These are phyloP conservation scores for Odontomyia ornata DNA, from an alignment of 2,888 invertebrate species.

Conservation along the genomic window DNA sequence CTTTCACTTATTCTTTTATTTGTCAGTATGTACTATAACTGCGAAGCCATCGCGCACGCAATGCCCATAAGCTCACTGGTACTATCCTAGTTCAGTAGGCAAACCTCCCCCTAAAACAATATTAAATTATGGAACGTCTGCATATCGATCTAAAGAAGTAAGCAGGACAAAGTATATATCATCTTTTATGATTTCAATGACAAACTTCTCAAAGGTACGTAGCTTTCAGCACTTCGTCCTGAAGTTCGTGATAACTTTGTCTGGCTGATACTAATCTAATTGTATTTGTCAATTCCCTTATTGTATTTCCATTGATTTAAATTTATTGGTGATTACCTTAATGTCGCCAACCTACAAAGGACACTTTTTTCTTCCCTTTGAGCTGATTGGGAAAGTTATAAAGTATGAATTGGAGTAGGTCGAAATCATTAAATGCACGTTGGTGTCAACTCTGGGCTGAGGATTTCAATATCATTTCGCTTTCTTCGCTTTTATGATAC, in stretches of 20 bases:
- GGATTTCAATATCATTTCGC: too few species aligned
- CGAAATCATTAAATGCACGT: too few species aligned
- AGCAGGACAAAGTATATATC: background rate
- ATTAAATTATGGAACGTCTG: background rate
- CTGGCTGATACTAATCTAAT: background rate
- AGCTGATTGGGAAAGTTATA: too few species aligned
- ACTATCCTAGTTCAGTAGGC: too few species aligned
- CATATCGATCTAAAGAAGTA: constrained; percentile 13
- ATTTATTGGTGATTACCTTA: background rate
- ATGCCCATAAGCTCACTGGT: too few species aligned
- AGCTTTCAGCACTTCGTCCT: background rate
- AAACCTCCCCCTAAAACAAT: background rate
- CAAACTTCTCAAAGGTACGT: background rate
- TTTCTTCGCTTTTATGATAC: too few species aligned
- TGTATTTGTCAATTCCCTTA: constrained; percentile 5
- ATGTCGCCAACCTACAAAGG: background rate
- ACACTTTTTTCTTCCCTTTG: too few species aligned
- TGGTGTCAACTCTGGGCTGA: too few species aligned
- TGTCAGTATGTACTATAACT: too few species aligned
- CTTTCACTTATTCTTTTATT: too few species aligned
- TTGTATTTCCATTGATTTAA: constrained; percentile 28
- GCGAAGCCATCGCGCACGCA: too few species aligned
- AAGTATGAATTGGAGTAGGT: too few species aligned
- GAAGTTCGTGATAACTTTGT: constrained; percentile 2
- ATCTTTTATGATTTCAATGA: background rate